These are phyloP conservation scores for Dermochelys coriacea DNA, from an alignment of 2,797 vertebrate genomes.

Conservation along the genomic window DNA sequence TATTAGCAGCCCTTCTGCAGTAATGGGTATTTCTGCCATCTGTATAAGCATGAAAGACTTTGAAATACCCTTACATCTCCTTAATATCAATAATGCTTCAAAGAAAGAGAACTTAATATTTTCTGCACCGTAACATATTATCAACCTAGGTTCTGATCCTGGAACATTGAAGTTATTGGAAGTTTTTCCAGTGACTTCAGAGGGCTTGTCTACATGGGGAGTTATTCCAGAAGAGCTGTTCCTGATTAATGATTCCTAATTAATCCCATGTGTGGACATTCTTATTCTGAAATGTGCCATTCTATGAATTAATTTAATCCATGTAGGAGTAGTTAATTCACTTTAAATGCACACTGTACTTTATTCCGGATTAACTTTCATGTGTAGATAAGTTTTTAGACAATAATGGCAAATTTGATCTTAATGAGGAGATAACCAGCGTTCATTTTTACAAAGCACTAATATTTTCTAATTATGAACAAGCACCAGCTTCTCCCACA, in stretches of 20 bases:
- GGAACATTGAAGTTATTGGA: not conserved
- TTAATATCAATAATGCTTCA: not conserved
- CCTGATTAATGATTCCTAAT: not conserved
- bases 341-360: not conserved
- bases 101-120: not conserved
- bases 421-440: not conserved
- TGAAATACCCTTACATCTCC: not conserved
- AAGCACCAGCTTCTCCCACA: not conserved
- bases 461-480: constrained; percentile 15
- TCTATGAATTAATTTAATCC: not conserved
- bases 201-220: not conserved
- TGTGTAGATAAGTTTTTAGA: not conserved
- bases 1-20: not conserved
- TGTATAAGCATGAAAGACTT: not conserved
- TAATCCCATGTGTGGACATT: not conserved
- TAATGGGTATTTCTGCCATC: not conserved
- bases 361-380: not conserved
- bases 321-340: not conserved
- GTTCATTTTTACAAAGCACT: not conserved
- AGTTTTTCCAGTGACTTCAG: not conserved
- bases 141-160: not conserved
- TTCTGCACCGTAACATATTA: not conserved
- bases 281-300: not conserved
- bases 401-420: not conserved
- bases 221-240: not conserved